Base-by-base conservation (phyloP, 2,888 invertebrate species). In the Drosophila atroscutellata region DNA sequence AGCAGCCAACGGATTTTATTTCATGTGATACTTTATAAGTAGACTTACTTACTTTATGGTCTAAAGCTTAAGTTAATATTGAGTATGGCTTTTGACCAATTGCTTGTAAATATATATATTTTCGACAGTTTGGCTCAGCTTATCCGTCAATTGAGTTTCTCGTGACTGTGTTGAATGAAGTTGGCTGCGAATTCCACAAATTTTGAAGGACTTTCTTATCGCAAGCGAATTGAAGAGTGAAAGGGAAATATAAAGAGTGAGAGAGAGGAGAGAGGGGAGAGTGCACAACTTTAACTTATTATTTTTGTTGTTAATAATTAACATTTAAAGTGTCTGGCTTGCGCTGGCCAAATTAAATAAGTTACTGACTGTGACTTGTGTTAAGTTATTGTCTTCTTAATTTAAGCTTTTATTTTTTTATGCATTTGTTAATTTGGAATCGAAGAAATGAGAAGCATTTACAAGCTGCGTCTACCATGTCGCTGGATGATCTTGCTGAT, bases 401-500 rank as follows among this genome's bases (percentile, higher is more conserved):
- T 39, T 5, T n/a, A n/a, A n/a, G 8, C 30, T 39, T 11, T n/a
- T 2, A n/a, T n/a, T 39, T 30, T 18, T 8, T 37, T 3, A 4
- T 24, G 15, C 7, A 8, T 0, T 8, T 45, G 15, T 8, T 24
- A 45, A 45, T 26, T 49, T 18, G 0, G 18, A 32, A 34, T 8
- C 5, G 9, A 3, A 9, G 8, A 2, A 9, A 9, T 26, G 20
- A 9, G 3, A 39, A 1, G 30, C 37, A 49, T 30, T 47, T 39
- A 52, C 0, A 54, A 36, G 9, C 37, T 64, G 32, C 39, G 47
- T 8, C 67, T 56, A 6, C 26, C 28, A 37, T 69, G 69, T 6
- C 56, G 30, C 56, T 67, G 77, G 0, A 78, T 24, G 52, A 78
- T 78, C 37, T 57, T 64, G 0, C 18, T 51, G 7, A 78, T 78